Percentiles rank a stretch among this genome's conserved stretches.
These are phyloP conservation scores for Pomatorhinus ruficollis DNA, from an alignment of 2,113 vertebrate species.

Conservation along the genomic window DNA sequence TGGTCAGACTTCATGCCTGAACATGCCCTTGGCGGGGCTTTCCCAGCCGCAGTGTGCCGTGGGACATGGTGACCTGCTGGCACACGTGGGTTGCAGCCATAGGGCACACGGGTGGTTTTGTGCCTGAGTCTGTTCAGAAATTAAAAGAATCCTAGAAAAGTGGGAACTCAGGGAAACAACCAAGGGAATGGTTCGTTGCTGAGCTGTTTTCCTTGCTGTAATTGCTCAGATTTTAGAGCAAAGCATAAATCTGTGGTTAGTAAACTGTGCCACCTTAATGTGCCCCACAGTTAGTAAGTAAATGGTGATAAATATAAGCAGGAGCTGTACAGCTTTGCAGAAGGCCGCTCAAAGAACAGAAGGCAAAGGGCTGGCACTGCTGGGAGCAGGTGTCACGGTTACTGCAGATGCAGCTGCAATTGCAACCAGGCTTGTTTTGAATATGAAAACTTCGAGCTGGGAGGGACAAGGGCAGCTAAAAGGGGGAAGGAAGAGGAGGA, in stretches of 20 bases:
- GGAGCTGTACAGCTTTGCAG: not conserved
- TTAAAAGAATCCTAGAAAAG: not conserved
- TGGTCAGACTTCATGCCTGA: not conserved
- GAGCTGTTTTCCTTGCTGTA: not conserved
- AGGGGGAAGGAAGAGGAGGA: slow-evolving; percentile 31
- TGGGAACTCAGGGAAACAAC: not conserved
- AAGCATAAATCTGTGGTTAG: not conserved
- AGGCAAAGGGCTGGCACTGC: not conserved
- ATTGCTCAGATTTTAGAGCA: not conserved
- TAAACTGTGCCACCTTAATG: not conserved
- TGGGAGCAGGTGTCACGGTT: not conserved
- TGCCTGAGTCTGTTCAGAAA: not conserved
- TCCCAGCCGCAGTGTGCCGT: fast-evolving
- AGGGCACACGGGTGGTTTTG: not conserved
- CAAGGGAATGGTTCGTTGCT: not conserved
- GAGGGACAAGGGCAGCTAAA: not conserved
- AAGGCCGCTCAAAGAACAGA: not conserved
- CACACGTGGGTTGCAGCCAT: not conserved
- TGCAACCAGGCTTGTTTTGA: slow-evolving; percentile 19
- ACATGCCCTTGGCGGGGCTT: fast-evolving
- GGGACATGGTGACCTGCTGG: not conserved
- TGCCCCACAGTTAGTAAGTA: not conserved
- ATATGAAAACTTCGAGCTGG: slow-evolving; percentile 12
- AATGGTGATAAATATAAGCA: not conserved
- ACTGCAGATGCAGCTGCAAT: not conserved